Base-by-base conservation (phyloP, 1,140 invertebrate genomes). In the Anastrepha ludens region DNA sequence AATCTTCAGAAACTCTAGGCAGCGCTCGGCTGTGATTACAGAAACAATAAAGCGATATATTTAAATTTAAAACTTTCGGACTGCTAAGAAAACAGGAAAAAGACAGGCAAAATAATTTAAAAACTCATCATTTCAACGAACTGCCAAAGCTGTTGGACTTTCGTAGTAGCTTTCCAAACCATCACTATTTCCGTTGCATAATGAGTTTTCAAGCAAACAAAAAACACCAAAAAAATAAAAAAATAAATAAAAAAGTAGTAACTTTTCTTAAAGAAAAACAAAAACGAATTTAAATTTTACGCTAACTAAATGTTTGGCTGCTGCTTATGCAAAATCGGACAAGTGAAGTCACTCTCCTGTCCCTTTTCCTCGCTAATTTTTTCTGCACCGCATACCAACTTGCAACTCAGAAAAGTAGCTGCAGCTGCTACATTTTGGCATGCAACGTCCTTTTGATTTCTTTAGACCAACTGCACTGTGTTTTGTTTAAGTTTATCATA, bases 401-500 rank as follows among this genome's bases (percentile, higher is more conserved):
- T 67, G 29, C 1, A 1, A 7, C 29, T 9, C 64, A 3, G 5
- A 13, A 13, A 17, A 7, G n/a, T 47, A 81, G 47, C 74, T 81
- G 74, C 44, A 9, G 70, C 70, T 50, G 44, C 41, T 74, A 17
- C 44, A 81, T 55, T 55, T 47, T 50, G 2, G 47, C 47, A 29
- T 44, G 41, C 8, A 74, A 13, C 2, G 41, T 81, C 44, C 47
- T 81, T 20, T 81, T 81, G 41, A 81, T 81, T 81, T 58, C n/a
- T 55, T 47, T 55, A 47, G 47, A n/a, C 74, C 9, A 81, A 17
- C 20, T 81, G 20, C 20, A 55, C 47, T 58, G 41, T 58, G 74
- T 81, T 81, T 81, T 81, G 74, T 81, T 81, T 81, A 81, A 81
- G 74, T 81, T 81, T 81, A 81, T 81, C 74, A 81, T 55, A 55